Percentiles rank a stretch among this genome's conserved stretches.
These are phyloP conservation scores for Strix aluco DNA, from an alignment of 2,113 vertebrate species.

Conservation along the genomic window DNA sequence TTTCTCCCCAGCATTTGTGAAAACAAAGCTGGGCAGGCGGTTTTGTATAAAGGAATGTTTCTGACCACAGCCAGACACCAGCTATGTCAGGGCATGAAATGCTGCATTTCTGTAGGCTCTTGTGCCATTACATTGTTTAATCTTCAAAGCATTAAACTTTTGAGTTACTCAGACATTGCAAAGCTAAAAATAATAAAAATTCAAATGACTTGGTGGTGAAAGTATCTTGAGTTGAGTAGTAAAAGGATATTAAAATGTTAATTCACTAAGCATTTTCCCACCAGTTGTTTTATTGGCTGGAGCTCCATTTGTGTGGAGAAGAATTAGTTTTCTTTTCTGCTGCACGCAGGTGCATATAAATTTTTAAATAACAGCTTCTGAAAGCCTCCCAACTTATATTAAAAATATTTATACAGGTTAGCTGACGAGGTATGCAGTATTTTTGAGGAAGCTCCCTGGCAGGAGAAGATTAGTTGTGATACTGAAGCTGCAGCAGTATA, in stretches of 20 bases:
- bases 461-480: not conserved
- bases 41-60: conserved; percentile 31
- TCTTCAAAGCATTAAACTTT: conserved; percentile 60
- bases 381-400: conserved; percentile 21
- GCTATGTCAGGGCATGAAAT: conserved; percentile 49
- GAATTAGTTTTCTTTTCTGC: conserved; percentile 37
- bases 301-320: conserved; percentile 17
- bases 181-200: conserved; percentile 67
- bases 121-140: conserved; percentile 53
- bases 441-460: conserved; percentile 32
- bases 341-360: conserved; percentile 29
- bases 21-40: conserved; percentile 44
- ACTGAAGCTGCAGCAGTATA: not conserved
- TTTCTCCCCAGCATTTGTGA: not conserved
- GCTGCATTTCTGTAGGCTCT: conserved; percentile 24
- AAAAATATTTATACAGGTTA: conserved; percentile 33
- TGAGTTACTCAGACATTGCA: conserved; percentile 27
- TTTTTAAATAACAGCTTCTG: conserved; percentile 51
- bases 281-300: conserved; percentile 48
- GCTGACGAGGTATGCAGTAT: not conserved
- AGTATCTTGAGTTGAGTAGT: conserved; percentile 40
- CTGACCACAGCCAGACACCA: conserved; percentile 55
- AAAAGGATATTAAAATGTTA: conserved; percentile 62
- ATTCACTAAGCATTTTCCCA: conserved; percentile 48
- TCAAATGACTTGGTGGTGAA: conserved; percentile 58